Evolutionary conservation across 1,140 invertebrate genomes (phyloP), one percentile per base, ranked within the genome.

Genomic region (Halictus rubicundus): DNA sequence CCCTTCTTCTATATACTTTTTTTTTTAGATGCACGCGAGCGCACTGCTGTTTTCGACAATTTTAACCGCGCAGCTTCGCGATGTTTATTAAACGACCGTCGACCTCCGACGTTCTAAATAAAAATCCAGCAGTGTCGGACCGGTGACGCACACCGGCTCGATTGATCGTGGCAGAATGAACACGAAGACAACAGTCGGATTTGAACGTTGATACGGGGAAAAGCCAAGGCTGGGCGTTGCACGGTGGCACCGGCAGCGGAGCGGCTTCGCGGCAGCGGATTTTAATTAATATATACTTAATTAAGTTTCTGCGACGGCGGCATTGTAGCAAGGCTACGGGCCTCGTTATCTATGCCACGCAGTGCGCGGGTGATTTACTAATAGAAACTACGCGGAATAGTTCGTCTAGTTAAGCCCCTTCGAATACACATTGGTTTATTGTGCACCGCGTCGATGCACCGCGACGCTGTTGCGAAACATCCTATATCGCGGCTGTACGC

Each of bases 251-350:
- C 27, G 10, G 63, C 10, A 46, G 64, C 80, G 74, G 73, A 42
- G 64, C 79, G 74, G 70, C 37, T 42, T 54, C 39, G 69, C 8
- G 19, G 68, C 27, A 57, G 68, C 64, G 83, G 80, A 91, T 88
- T 91, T 90, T 91, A 90, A 90, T 91, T 91, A 91, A 90, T 91
- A 90, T 90, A 89, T 89, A 86, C 89, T 82, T 90, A 91, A 91
- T 91, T 89, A 89, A 91, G 88, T 87, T 70, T 77, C 78, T 73
- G 81, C 87, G 81, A 84, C 84, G 80, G 49, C 84, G 84, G 85
- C 82, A 88, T 91, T 91, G 89, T 90, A 80, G 69, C 75, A 46
- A 54, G 71, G 57, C 83, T 68, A 78, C 73, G 69, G 82, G 65
- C 68, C 65, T 81, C 79, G 85, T 89, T 90, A 88, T 90, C 90